Evolutionary conservation across 2,888 invertebrate species (phyloP), one percentile per base, ranked within the genome.

Genomic region (Stomorhina lunata): DNA sequence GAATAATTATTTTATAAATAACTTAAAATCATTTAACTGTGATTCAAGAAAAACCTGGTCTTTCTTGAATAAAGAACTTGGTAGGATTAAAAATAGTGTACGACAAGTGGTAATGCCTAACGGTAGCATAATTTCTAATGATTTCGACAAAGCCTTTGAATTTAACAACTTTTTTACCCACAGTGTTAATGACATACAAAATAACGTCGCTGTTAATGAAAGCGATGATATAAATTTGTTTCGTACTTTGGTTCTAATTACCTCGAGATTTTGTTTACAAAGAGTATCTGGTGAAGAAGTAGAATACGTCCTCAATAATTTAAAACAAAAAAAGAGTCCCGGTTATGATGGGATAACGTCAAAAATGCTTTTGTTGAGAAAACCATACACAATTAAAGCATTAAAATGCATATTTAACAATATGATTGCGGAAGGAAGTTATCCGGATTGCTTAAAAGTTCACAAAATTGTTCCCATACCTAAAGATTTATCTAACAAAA

Each of bases 21-120:
- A 43, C 17, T 15, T 43, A 15, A 25, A 50, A 50, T 50, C 45
- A 25, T 4, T 50, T 50, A 50, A 63, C 32, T 57, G 57, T 22
- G 80, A 80, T 15, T 73, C 48, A 4, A 50, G 20, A 10, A 50
- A 50, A 25, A 22, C 10, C 12, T 40, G 37, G 37, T 2, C 37
- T 40, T 40, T 2, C 37, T 40, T 40, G 37, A 12, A 40, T 40
- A 40, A 3, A 3, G 37, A 40, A 40, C 12, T 40, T 7, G 12
- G 37, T 40, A n/a, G 43, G 15, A 43, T 15, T 43, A 43, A 43
- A 43, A 43, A 43, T n/a, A 43, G n/a, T 43, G 4, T 43, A 15
- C 12, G 43, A 15, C 15, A 43, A 15, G 12, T 43, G n/a, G 40
- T 9, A 40, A 40, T 12, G 22, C 22, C 45, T 45, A 20, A 45